phyloP scores from a whole-genome alignment of 1,140 invertebrate genomes.

The Diachasmimorpha longicaudata region DNA sequence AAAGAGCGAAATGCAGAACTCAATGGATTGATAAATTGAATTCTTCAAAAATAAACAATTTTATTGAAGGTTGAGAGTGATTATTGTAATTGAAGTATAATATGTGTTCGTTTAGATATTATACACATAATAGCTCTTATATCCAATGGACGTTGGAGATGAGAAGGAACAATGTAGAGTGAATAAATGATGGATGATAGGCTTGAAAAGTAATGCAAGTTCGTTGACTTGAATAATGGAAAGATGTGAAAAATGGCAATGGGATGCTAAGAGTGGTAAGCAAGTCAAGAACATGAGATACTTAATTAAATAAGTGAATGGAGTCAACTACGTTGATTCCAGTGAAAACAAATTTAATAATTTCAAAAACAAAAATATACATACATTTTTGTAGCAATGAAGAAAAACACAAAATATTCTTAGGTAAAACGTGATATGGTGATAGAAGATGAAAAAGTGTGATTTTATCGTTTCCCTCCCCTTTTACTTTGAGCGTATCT shows the following conservation, averaged over 20 bases:
- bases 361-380: not conserved
- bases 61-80: not conserved
- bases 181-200: not conserved
- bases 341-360: not conserved
- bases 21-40: not conserved
- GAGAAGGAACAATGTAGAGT: not conserved
- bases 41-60: not conserved
- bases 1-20: not conserved
- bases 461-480: slow-evolving; percentile 1
- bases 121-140: slow-evolving; percentile 48
- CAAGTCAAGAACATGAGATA: not conserved
- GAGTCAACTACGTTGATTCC: not conserved
- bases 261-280: not conserved
- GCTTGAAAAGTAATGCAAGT: not conserved
- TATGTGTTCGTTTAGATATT: slow-evolving; percentile 57
- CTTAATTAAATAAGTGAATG: not conserved
- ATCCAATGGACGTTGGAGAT: slow-evolving; percentile 34
- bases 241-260: not conserved
- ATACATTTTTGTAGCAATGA: slow-evolving; percentile 2
- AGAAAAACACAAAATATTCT: slow-evolving; percentile 4
- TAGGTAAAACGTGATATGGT: not conserved
- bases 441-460: not conserved
- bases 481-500: not conserved
- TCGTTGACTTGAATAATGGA: not conserved
- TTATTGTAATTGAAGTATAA: slow-evolving; percentile 50